These are phyloP conservation scores for Drosophila pegasa DNA, from an alignment of 2,888 invertebrate species.

Conservation along the genomic window DNA sequence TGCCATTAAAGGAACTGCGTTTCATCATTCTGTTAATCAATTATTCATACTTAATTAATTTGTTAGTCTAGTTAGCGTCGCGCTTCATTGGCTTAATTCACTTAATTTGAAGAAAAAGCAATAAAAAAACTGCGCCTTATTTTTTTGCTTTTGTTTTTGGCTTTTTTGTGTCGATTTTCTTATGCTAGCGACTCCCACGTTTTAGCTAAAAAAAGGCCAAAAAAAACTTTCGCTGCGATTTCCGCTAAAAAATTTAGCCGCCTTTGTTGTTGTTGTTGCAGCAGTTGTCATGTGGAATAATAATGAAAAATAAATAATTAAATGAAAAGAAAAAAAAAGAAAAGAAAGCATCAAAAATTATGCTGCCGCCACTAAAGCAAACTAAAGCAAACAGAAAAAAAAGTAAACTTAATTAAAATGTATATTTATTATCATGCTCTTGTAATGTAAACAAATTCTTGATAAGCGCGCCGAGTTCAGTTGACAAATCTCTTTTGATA, in stretches of 20 bases:
- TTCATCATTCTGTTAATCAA: not conserved
- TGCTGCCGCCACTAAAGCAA: constrained; percentile 19
- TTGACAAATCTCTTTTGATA: constrained; percentile 14
- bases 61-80: not conserved
- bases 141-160: constrained; percentile 2
- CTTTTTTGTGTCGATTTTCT: constrained; percentile 27
- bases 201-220: constrained; percentile 28
- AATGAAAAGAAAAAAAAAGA: constrained; percentile 39
- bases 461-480: constrained; percentile 34
- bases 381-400: constrained; percentile 2
- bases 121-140: constrained; percentile 50
- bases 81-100: constrained; percentile 15
- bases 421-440: constrained; percentile 11
- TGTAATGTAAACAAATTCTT: constrained; percentile 47
- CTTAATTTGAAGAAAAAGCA: constrained; percentile 4
- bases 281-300: constrained; percentile 55
- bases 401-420: constrained; percentile 38
- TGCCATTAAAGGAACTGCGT: not conserved
- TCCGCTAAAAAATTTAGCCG: constrained; percentile 49
- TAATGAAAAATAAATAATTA: constrained; percentile 50
- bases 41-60: not conserved
- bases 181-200: constrained; percentile 40
- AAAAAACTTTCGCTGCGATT: constrained; percentile 68
- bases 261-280: constrained; percentile 26
- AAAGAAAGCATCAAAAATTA: constrained; percentile 37